Base-by-base conservation (phyloP, 2,797 vertebrate genomes). In the Adrianichthys oophorus region DNA sequence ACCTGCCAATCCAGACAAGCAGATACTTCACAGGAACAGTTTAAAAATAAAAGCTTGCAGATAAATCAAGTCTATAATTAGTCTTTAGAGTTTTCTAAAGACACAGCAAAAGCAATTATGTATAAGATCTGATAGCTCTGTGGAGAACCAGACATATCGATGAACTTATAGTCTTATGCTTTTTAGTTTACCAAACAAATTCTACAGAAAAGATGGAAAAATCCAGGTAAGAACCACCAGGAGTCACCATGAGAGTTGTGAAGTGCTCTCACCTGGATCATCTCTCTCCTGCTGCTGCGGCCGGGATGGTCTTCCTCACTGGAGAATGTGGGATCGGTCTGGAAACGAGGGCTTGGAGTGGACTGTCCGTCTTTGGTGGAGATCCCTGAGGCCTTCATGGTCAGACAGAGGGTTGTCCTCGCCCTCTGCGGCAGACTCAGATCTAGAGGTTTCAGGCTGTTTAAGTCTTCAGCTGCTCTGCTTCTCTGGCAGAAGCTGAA, bases 351-450 rank as follows among this genome's bases (percentile, higher is more conserved):
- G 59, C 77, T 83, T 0, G 32, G 37, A 4, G 52, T 41, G 0
- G 45, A 19, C 44, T 68, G 52, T 0, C 8, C 50, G 0, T 15
- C 15, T 46, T 54, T 41, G 3, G 19, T 4, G 29, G 40, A n/a
- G 4, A 40, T 19, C 15, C 8, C 41, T n/a, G 18, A 13, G n/a
- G 12, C 42, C 40, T 59, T 29, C 15, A 1, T 24, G 13, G 49
- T 40, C 15, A 16, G 24, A 56, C 56, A 7, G 0, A 0, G 48
- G 37, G 65, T 55, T 53, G 50, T 67, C 29, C 86, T 87, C 44
- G 41, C 51, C 74, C 85, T 85, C n/a, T 56, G 62, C 0, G 86
- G 84, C 52, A 93, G 53, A 50, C 91, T 91, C 59, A 93, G 74
- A 70, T 94, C 90, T 42, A 92, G 15, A 1, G 92, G 85, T 43